Percentiles rank a stretch among this genome's conserved stretches.
Conservation (phyloP, 2,888 invertebrate genomes). For the Leptopilina syphax region DNA sequence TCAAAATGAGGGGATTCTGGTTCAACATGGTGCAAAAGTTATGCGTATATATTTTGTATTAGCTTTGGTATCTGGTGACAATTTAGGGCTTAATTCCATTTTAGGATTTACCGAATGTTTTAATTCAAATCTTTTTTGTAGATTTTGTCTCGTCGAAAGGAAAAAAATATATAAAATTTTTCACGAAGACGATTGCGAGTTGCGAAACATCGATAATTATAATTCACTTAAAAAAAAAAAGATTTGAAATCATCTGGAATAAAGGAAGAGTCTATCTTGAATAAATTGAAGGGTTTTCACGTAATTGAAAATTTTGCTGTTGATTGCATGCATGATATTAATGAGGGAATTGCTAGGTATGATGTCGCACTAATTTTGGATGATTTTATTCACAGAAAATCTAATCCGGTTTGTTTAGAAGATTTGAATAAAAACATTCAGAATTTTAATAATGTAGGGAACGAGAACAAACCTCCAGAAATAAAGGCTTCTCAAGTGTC, state of each 20-base stretch:
- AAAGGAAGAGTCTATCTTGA: background rate
- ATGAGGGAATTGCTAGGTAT: slow-evolving; percentile 55
- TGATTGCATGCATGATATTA: slow-evolving; percentile 54
- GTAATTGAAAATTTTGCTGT: slow-evolving; percentile 47
- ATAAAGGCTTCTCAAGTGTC: slow-evolving; percentile 43
- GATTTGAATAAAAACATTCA: slow-evolving; percentile 50
- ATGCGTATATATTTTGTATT: slow-evolving; percentile 33
- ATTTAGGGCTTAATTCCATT: slow-evolving; percentile 20
- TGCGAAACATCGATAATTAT: slow-evolving; percentile 47
- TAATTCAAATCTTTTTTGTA: background rate
- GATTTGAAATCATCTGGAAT: background rate
- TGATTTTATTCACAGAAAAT: slow-evolving; percentile 40
- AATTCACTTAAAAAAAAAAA: slow-evolving; percentile 22
- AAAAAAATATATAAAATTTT: slow-evolving; percentile 45
- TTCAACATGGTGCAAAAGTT: slow-evolving; percentile 41
- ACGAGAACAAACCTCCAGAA: slow-evolving; percentile 54
- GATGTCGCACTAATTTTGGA: slow-evolving; percentile 54
- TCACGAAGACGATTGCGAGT: slow-evolving; percentile 47
- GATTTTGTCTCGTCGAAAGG: slow-evolving; percentile 36
- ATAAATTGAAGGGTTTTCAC: background rate
- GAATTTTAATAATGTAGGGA: slow-evolving; percentile 54
- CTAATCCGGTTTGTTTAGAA: slow-evolving; percentile 50
- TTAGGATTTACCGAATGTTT: background rate
- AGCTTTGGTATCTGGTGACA: background rate
- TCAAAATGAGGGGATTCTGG: slow-evolving; percentile 45